Percentiles rank a stretch among this genome's conserved stretches.
These are phyloP conservation scores for Pao palembangensis DNA, from an alignment of 2,113 vertebrate genomes.

Conservation along the genomic window DNA sequence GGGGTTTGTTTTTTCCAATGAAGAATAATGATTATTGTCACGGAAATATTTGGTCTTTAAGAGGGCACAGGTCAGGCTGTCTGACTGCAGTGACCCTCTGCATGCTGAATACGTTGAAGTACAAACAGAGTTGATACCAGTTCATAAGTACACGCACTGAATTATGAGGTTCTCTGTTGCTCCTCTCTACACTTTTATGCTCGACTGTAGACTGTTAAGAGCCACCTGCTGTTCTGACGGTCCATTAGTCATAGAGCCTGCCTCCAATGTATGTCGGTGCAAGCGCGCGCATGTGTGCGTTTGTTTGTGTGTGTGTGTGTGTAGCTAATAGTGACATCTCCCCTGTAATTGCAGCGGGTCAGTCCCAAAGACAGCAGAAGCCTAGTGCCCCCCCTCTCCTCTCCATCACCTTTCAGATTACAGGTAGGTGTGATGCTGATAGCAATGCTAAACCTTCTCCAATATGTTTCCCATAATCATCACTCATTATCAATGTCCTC, in stretches of 20 bases:
- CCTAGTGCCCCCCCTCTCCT: conserved; percentile 84
- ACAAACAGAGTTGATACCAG: too few relatives aligned
- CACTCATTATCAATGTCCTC: neutral
- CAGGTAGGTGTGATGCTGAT: conserved; percentile 76
- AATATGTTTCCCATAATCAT: neutral
- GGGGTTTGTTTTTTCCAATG: too few relatives aligned
- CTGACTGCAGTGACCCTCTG: too few relatives aligned
- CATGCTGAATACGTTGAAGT: too few relatives aligned
- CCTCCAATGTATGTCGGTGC: neutral
- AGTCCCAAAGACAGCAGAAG: conserved; percentile 79
- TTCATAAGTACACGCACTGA: too few relatives aligned
- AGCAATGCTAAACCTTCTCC: conserved; percentile 4
- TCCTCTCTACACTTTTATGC: too few relatives aligned
- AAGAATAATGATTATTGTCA: too few relatives aligned
- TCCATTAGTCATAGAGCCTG: neutral
- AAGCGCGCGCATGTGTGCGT: conserved; percentile 21
- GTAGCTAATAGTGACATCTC: conserved; percentile 66
- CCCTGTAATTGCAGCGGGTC: conserved; percentile 85
- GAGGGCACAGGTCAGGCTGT: too few relatives aligned
- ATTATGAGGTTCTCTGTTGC: too few relatives aligned
- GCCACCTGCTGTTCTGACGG: too few relatives aligned
- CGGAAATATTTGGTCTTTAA: too few relatives aligned
- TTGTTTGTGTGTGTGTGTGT: neutral
- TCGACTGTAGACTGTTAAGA: too few relatives aligned
- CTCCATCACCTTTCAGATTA: conserved; percentile 88